Evolutionary conservation across 2,888 invertebrate genomes (phyloP).

Genomic region (Syrphus vitripennis): DNA sequence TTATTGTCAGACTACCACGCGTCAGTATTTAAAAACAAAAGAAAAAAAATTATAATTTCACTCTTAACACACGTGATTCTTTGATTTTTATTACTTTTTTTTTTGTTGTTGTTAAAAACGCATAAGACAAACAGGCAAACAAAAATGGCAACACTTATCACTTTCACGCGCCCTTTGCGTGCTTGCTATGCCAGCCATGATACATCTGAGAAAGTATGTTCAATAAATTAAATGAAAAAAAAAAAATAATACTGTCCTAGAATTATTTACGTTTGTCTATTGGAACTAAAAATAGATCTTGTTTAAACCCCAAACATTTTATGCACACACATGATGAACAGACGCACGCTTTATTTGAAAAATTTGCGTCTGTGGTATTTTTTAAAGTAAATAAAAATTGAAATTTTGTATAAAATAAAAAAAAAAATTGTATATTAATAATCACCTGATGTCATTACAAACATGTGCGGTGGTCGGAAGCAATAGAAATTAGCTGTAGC

Average conservation of each 20-base stretch:
- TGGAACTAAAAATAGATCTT: constrained; percentile 8
- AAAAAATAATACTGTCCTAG: constrained; percentile 14
- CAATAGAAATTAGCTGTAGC: no score
- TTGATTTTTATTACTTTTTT: not conserved
- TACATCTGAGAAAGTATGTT: constrained; percentile 2
- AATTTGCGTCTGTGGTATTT: not conserved
- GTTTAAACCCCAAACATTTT: not conserved
- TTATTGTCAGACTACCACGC: not conserved
- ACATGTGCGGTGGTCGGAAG: not conserved
- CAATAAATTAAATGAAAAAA: not conserved
- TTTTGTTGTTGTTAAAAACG: no score
- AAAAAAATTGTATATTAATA: not conserved
- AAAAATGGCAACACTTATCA: constrained; percentile 2
- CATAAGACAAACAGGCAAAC: no score
- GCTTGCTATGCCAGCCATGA: not conserved
- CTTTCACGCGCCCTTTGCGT: constrained; percentile 49
- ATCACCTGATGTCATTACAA: not conserved
- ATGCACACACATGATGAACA: not conserved
- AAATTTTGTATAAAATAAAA: not conserved
- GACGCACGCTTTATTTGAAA: constrained; percentile 2
- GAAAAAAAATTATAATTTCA: not conserved
- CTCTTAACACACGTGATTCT: not conserved
- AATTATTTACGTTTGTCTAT: constrained; percentile 5
- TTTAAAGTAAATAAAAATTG: not conserved
- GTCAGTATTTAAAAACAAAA: not conserved